Percentiles rank a stretch among this genome's conserved stretches.
Conservation (phyloP, 2,888 invertebrate species). For the Tanytarsus gracilentus region DNA sequence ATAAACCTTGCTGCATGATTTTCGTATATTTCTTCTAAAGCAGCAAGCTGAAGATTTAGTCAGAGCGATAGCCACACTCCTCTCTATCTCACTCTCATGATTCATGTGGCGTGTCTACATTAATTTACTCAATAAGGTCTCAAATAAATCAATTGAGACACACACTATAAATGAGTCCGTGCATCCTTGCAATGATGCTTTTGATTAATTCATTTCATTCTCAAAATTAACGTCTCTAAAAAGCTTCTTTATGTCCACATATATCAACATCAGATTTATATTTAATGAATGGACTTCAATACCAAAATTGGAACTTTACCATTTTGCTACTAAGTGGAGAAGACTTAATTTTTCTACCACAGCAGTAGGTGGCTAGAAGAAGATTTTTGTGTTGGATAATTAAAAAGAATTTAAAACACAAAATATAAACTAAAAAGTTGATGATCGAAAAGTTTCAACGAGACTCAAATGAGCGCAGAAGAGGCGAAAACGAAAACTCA, state of each 20-base stretch:
- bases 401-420: too few relatives aligned
- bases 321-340: not conserved
- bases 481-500: too few relatives aligned
- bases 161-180: too few relatives aligned
- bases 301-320: too few relatives aligned
- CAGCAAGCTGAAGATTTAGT: conserved; percentile 16
- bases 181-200: too few relatives aligned
- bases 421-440: too few relatives aligned
- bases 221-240: not conserved
- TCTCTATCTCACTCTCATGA: not conserved
- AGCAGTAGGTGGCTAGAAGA: too few relatives aligned
- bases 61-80: conserved; percentile 11
- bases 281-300: not conserved
- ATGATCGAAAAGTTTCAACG: too few relatives aligned
- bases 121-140: conserved; percentile 27
- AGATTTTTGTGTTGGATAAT: too few relatives aligned
- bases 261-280: not conserved
- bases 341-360: too few relatives aligned
- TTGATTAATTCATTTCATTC: conserved; percentile 1
- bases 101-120: conserved; percentile 28
- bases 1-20: too few relatives aligned
- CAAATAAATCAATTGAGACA: conserved; percentile 27
- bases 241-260: conserved; percentile 13
- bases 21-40: not conserved
- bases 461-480: too few relatives aligned